Percentiles rank a stretch among this genome's conserved stretches.
These are phyloP conservation scores for Alosa sapidissima DNA, from an alignment of 2,797 vertebrate genomes.

Conservation along the genomic window DNA sequence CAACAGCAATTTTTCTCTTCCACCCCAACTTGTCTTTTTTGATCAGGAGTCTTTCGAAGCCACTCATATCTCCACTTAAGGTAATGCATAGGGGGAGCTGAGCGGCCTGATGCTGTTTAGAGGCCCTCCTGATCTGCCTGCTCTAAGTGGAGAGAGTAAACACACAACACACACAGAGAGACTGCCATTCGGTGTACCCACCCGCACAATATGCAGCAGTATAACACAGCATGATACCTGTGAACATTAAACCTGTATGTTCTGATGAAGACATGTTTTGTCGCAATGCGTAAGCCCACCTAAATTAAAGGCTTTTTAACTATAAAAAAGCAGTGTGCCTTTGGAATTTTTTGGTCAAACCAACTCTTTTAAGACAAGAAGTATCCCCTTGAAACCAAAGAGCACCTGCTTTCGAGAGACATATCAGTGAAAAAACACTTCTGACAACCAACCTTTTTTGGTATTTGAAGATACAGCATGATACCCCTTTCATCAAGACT, in stretches of 20 bases:
- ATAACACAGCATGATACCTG: not conserved
- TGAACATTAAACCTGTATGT: not conserved
- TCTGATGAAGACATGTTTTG: no score
- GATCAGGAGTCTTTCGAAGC: not conserved
- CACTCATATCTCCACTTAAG: not conserved
- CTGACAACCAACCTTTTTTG: no score
- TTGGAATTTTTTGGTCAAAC: no score
- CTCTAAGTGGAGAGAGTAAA: not conserved
- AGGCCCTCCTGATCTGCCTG: not conserved
- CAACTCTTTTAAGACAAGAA: no score
- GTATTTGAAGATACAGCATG: not conserved
- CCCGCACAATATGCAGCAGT: not conserved
- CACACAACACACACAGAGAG: not conserved
- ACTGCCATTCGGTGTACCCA: not conserved
- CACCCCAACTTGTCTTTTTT: constrained; percentile 16
- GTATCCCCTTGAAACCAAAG: no score
- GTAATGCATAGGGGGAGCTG: not conserved
- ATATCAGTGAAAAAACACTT: no score
- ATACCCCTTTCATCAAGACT: no score
- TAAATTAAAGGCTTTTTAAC: no score
- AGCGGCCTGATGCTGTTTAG: not conserved
- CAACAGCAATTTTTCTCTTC: constrained; percentile 15
- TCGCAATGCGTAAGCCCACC: no score
- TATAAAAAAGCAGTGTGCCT: no score
- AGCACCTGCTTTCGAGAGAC: no score